Conservation (phyloP, 2,888 invertebrate species). For the Subacronicta megacephala region DNA sequence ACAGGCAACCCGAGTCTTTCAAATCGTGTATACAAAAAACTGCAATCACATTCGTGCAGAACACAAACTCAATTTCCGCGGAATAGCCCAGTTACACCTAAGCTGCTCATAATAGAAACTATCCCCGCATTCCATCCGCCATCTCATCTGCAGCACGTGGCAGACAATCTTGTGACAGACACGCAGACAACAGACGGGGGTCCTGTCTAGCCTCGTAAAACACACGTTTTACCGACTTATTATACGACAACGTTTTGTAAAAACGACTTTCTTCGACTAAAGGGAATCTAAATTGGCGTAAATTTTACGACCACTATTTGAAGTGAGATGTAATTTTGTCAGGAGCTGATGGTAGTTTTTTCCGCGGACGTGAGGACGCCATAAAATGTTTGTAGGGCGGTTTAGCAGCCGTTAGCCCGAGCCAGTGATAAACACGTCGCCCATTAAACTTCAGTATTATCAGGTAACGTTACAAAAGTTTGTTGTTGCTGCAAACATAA, state of each 20-base stretch:
- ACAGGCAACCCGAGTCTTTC: background rate
- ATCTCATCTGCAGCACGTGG: slow-evolving; percentile 40
- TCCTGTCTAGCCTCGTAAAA: slow-evolving; percentile 73
- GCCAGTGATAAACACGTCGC: slow-evolving; percentile 38
- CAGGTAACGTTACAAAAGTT: slow-evolving; percentile 36
- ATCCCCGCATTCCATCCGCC: slow-evolving; percentile 36
- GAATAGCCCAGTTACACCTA: slow-evolving; percentile 42
- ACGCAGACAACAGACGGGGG: slow-evolving; percentile 52
- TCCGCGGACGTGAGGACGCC: slow-evolving; percentile 45
- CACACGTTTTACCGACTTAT: slow-evolving; percentile 80
- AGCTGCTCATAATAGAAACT: slow-evolving; percentile 45
- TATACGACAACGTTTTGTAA: slow-evolving; percentile 76
- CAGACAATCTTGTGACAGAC: slow-evolving; percentile 51
- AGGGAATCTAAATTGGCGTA: slow-evolving; percentile 82
- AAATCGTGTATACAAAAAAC: slow-evolving; percentile 20
- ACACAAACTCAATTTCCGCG: slow-evolving; percentile 41
- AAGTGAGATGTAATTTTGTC: slow-evolving; percentile 66
- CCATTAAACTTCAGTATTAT: slow-evolving; percentile 42
- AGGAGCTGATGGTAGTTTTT: slow-evolving; percentile 57
- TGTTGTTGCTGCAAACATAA: slow-evolving; percentile 28
- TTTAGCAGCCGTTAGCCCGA: slow-evolving; percentile 45
- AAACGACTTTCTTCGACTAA: slow-evolving; percentile 68
- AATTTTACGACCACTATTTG: slow-evolving; percentile 78
- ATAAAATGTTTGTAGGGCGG: slow-evolving; percentile 50
- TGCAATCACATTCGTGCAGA: slow-evolving; percentile 36